Conservation (phyloP, 2,888 invertebrate species). For the Trissonchulus sp. region DNA sequence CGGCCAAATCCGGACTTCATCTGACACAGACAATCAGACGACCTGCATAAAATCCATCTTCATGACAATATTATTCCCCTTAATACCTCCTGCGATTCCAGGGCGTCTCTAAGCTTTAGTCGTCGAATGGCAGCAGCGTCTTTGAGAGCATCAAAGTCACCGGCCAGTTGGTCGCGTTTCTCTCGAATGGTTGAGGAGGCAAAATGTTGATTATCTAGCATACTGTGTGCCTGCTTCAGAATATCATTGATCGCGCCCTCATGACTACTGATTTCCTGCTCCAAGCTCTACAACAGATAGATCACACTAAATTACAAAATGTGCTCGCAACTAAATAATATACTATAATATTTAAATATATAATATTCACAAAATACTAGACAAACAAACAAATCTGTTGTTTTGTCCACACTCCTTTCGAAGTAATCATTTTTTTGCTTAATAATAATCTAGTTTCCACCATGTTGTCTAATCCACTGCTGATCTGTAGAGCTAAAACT, state of each 20-base stretch:
- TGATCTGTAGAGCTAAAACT: too few species aligned
- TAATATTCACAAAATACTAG: too few species aligned
- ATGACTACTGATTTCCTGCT: conserved; percentile 77
- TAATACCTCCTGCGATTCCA: conserved; percentile 65
- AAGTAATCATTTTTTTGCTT: too few species aligned
- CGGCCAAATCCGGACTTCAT: too few species aligned
- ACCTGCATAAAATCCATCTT: conserved; percentile 17
- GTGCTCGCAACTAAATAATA: too few species aligned
- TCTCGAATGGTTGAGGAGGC: conserved; percentile 68
- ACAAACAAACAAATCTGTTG: too few species aligned
- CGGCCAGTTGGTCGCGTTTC: conserved; percentile 62
- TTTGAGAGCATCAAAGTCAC: conserved; percentile 20
- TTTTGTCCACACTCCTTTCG: too few species aligned
- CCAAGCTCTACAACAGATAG: conserved; percentile 60
- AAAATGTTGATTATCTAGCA: conserved; percentile 77
- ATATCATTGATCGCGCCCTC: conserved; percentile 74
- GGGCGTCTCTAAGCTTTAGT: conserved; percentile 65
- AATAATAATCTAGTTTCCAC: too few species aligned
- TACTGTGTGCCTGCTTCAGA: conserved; percentile 67
- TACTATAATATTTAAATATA: too few species aligned
- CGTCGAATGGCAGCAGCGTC: conserved; percentile 45
- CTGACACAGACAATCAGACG: too few species aligned
- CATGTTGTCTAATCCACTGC: too few species aligned
- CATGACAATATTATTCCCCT: background rate
- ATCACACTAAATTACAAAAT: too few species aligned